Evolutionary conservation across 30 jellyfish, hydroid and myxozoan species (phyloP), one percentile per base, ranked within the genome.

Genomic region (Pseudorhiza aurosa): DNA sequence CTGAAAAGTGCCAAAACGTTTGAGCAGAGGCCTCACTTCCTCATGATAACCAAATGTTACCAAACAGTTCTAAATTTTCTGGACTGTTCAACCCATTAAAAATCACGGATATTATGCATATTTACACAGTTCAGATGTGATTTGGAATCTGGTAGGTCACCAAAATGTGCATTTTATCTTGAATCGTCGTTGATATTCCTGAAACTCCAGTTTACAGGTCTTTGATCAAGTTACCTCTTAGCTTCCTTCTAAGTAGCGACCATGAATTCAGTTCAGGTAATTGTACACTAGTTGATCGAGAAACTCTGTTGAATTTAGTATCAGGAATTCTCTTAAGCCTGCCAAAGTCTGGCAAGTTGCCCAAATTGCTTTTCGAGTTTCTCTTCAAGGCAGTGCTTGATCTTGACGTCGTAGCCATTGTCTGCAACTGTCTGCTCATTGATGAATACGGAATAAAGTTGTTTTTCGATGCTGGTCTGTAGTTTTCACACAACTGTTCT

Each of bases 381-480:
- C 84, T 29, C 8, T 24, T 68, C 7, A 70, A 14, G 24, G 59
- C 68, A 25, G 74, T 63, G 11, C 86, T 53, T 21, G 39, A 7
- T n/a, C 18, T 12, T 36, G 86, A 30, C 14, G 65, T 26, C 29
- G 56, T 43, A 8, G 91, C 10, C 47, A 65, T 22, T 26, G 65
- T 46, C 22, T 40, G 30, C 1, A 80, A 70, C 21, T 43, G 49
- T 40, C 43, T 64, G 49, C 70, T 65, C 56, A 80, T 22, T 29
- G 77, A 58, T 0, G 83, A 50, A 65, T 58, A 80, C 1, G 91
- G 91, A 2, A 80, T 36, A 40, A 80, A 80, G 12, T 80, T 53
- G 30, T 80, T 80, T 70, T 80, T 80, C 3, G 91, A 80, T 8
- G 82, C 60, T 32, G 91, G 91, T 42, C 91, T 64, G 78, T 80